phyloP scores from a whole-genome alignment of 2,888 invertebrate genomes.

The Crepidodera aurea region DNA sequence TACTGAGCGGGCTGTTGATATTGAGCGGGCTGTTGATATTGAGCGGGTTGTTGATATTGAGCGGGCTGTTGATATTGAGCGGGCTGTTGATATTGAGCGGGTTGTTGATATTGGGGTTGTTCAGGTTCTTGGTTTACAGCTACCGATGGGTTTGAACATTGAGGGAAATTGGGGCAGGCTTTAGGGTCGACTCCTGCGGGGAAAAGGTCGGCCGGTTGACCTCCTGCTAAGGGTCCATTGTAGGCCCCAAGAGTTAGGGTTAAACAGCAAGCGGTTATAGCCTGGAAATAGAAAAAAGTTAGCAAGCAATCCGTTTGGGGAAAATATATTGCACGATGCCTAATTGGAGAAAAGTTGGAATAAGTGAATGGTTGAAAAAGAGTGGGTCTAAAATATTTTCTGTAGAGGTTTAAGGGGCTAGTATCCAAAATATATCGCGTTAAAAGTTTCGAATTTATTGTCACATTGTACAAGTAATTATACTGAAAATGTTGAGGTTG shows the following conservation, averaged over 20 bases:
- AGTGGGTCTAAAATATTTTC: too few relatives aligned
- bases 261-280: conserved; percentile 51
- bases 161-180: conserved; percentile 55
- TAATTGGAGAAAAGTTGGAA: background rate
- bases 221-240: conserved; percentile 53
- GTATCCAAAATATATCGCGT: too few relatives aligned
- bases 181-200: conserved; percentile 54
- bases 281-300: conserved; percentile 44
- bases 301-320: too few relatives aligned
- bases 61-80: conserved; percentile 35
- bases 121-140: conserved; percentile 44
- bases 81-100: conserved; percentile 22
- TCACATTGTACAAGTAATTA: too few relatives aligned
- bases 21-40: conserved; percentile 28
- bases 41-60: conserved; percentile 40
- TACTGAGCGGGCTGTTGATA: conserved; percentile 21
- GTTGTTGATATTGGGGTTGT: conserved; percentile 9
- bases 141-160: conserved; percentile 53
- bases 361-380: background rate
- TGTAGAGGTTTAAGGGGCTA: too few relatives aligned
- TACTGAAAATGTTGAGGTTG: too few relatives aligned
- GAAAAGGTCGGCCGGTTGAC: conserved; percentile 51
- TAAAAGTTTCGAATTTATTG: too few relatives aligned
- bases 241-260: conserved; percentile 46
- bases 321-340: background rate